Evolutionary conservation across 2,113 vertebrate genomes (phyloP), one percentile per base, ranked within the genome.

Genomic region (Pedionomus torquatus): DNA sequence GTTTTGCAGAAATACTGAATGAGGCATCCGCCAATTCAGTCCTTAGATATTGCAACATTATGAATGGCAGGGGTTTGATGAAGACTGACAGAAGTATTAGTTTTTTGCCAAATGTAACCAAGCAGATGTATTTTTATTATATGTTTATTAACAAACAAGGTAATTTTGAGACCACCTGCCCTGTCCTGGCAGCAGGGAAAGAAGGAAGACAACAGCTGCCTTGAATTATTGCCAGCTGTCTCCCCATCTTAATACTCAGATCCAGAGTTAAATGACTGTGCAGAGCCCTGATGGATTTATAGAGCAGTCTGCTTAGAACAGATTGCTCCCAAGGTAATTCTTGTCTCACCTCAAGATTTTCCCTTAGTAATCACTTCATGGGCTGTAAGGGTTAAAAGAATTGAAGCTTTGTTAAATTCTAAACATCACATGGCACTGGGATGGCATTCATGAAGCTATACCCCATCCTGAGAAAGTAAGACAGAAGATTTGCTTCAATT

Each of bases 71-170:
- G 5, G 17, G 7, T 9, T 43, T 82, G 37, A 93, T 81, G 35
- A 97, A 90, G 65, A 79, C 37, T 75, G 80, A 60, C 80, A 82
- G 69, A 89, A 90, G 24, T 61, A 81, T 48, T 88, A 75, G 19
- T 33, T 72, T 87, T 90, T 93, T 83, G 37, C 72, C 76, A 97
- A 89, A 89, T 72, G 28, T 65, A 92, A 89, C 57, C 25, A 93
- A 87, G 37, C 0, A 0, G 30, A 74, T 81, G 24, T 11, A 89
- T 57, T 90, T 90, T 86, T 84, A 81, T 92, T 81, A 35, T 55
- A 83, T 57, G 30, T 89, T 95, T 96, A 89, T 93, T 90, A 91
- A 71, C 51, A 89, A 93, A 35, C 9, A 66, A 83, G 48, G 48
- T 71, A 66, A 89, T 92, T 95, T 86, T 5, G 37, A 65, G 30